Percentiles rank a stretch among this genome's conserved stretches.
These are phyloP conservation scores for Eupithecia pulchellata DNA, from an alignment of 2,888 invertebrate species.

Conservation along the genomic window DNA sequence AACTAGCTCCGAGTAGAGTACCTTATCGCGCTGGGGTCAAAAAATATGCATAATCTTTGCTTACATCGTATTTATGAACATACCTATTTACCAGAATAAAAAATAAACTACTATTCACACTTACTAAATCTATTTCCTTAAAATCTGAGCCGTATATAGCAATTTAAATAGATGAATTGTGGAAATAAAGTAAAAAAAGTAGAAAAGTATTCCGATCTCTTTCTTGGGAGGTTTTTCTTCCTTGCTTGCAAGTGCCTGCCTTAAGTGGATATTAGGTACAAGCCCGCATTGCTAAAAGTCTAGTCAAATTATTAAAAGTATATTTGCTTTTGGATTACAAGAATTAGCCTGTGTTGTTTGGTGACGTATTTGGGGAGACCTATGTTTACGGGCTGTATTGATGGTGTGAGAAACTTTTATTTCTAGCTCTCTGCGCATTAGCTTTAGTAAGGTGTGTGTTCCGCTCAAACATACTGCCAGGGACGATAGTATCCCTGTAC, in stretches of 20 bases:
- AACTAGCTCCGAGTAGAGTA: background rate
- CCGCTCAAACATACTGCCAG: background rate
- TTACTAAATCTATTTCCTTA: no score
- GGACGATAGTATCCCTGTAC: background rate
- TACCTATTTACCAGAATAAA: no score
- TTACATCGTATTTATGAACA: no score
- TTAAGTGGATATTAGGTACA: background rate
- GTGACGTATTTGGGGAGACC: background rate
- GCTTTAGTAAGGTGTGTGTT: background rate
- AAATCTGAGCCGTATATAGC: no score
- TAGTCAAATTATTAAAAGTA: background rate
- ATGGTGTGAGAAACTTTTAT: background rate
- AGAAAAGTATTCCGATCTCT: no score
- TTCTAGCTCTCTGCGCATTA: background rate
- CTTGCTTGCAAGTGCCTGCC: background rate
- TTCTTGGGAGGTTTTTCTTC: no score
- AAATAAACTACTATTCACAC: no score
- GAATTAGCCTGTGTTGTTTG: background rate
- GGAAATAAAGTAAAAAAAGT: no score
- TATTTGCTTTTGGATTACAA: no score
- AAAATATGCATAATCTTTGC: no score
- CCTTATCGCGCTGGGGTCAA: background rate
- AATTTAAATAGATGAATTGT: no score
- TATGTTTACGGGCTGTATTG: background rate
- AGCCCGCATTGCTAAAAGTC: background rate